These are phyloP conservation scores for Xenopus tropicalis DNA, from an alignment of 2,113 vertebrate species.

Conservation along the genomic window DNA sequence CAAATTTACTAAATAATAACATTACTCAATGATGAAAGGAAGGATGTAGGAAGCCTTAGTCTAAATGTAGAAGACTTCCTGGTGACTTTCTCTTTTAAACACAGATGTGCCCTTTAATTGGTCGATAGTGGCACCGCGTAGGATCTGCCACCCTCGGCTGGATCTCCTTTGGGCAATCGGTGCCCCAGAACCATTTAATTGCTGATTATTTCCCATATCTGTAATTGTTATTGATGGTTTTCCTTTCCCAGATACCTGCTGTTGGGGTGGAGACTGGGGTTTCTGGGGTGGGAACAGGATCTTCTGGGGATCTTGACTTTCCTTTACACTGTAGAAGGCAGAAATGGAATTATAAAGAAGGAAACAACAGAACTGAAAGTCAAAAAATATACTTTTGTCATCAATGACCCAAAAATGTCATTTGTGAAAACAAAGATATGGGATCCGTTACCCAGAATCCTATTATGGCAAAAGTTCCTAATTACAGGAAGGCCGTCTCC, in stretches of 20 bases:
- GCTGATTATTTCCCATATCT: too few relatives aligned
- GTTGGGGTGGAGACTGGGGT: neutral
- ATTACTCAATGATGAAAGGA: too few relatives aligned
- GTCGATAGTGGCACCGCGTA: conserved; percentile 15
- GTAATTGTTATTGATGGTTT: neutral
- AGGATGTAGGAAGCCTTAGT: too few relatives aligned
- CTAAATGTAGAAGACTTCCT: conserved; percentile 26
- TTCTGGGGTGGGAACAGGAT: neutral
- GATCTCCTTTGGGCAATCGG: neutral
- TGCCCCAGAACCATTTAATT: neutral
- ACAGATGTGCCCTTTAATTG: neutral
- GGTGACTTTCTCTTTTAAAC: neutral
- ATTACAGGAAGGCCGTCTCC: too few relatives aligned
- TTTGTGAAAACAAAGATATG: too few relatives aligned
- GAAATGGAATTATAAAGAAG: neutral
- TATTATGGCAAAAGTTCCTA: too few relatives aligned
- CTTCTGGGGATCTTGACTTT: neutral
- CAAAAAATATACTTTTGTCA: too few relatives aligned
- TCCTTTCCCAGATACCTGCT: neutral
- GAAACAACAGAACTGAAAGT: too few relatives aligned
- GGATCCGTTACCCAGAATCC: too few relatives aligned
- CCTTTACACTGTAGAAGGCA: conserved; percentile 13
- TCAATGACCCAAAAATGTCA: too few relatives aligned
- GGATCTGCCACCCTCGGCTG: conserved; percentile 16
- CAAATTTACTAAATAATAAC: too few relatives aligned